Base-by-base conservation (phyloP, 2,888 invertebrate species). In the Drepanosiphum platanoidis region DNA sequence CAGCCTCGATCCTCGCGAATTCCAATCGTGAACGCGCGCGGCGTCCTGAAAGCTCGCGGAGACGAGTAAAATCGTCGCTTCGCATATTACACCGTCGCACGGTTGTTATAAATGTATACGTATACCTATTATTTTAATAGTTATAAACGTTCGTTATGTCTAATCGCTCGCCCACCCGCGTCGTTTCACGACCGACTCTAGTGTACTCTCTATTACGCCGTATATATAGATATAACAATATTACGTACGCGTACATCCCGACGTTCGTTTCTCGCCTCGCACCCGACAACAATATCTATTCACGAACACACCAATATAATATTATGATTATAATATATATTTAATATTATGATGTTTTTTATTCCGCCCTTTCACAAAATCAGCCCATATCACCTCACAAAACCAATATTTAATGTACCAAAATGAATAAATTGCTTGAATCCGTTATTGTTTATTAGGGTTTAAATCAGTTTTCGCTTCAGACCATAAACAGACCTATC, bases 381-480 rank as follows among this genome's bases (percentile, higher is more conserved):
- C n/a, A 32, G 8, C 52, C 74, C 52, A 5, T 52, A 52, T 52
- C 7, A 22, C 74, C 58, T 22, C 32, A 66, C 22, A 64, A 9
- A 66, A 34, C 13, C 30, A 42, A 42, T 58, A 27, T 30, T 22
- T 58, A 71, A 70, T 80, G 13, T 64, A 58, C 68, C 52, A 81
- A 81, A 81, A 81, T 81, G 68, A 80, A 30, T 80, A 34, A 58
- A 82, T 74, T 83, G 83, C 83, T 83, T 83, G 46, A 83, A 84
- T 70, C 84, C 84, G 70, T 84, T 84, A 75, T 83, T 74, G 72
- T 84, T 84, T 84, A 84, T 84, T 84, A 84, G 84, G 84, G 84
- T 34, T 75, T 84, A 84, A 84, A 84, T 84, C 84, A 84, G 84
- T 84, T 84, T 84, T 84, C 84, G 68, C 84, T 84, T 70, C 84